phyloP scores from a whole-genome alignment of 2,888 invertebrate species.

The Achlya flavicornis region DNA sequence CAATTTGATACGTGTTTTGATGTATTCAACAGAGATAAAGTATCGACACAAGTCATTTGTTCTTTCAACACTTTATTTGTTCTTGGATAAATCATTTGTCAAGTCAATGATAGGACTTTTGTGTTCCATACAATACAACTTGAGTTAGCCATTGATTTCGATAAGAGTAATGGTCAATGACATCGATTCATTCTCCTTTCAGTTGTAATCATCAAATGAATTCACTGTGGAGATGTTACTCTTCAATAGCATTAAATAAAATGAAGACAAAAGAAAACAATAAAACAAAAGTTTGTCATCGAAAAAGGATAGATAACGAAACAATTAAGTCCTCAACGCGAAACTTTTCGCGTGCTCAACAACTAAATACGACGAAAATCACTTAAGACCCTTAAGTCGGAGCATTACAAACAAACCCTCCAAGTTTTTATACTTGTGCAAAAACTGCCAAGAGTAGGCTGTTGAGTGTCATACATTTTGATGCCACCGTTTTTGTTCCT shows the following conservation, averaged over 20 bases:
- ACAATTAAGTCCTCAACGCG: constrained; percentile 64
- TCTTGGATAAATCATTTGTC: constrained; percentile 62
- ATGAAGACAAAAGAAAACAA: constrained; percentile 22
- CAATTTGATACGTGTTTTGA: constrained; percentile 47
- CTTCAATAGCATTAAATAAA: constrained; percentile 19
- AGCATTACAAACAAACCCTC: constrained; percentile 59
- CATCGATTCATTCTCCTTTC: constrained; percentile 36
- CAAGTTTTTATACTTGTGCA: constrained; percentile 58
- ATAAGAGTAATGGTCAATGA: constrained; percentile 47
- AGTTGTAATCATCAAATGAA: constrained; percentile 15
- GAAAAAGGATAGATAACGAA: constrained; percentile 53
- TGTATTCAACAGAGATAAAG: constrained; percentile 61
- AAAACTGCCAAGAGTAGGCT: constrained; percentile 55
- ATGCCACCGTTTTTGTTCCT: constrained; percentile 67
- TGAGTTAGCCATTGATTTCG: constrained; percentile 48
- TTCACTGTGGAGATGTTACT: constrained; percentile 15
- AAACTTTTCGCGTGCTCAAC: constrained; percentile 58
- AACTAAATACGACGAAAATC: constrained; percentile 70
- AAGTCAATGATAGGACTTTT: constrained; percentile 40
- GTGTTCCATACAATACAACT: constrained; percentile 44
- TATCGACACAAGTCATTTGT: constrained; percentile 67
- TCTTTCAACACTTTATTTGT: constrained; percentile 62
- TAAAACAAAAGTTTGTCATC: constrained; percentile 39
- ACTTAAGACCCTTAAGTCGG: constrained; percentile 54
- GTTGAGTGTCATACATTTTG: constrained; percentile 76